phyloP scores from a whole-genome alignment of 1,140 invertebrate genomes.

The Amphibalanus amphitrite region DNA sequence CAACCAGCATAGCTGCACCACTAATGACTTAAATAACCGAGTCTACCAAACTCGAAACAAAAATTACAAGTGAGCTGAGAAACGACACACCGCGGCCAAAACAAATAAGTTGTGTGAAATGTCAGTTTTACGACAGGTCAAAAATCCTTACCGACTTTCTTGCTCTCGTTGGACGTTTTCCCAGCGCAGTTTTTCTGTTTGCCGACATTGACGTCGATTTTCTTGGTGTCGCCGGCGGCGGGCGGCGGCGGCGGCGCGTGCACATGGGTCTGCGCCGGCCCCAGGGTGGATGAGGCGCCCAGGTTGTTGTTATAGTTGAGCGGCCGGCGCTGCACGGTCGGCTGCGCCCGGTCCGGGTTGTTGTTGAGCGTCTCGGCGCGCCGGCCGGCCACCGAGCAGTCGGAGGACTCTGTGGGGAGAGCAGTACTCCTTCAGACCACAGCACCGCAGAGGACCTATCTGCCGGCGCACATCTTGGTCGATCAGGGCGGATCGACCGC shows the following conservation, averaged over 20 bases:
- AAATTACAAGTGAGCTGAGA: no score
- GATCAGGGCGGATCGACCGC: no score
- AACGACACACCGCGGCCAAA: no score
- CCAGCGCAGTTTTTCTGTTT: constrained; percentile 4
- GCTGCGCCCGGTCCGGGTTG: neutral
- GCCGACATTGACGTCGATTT: constrained; percentile 3
- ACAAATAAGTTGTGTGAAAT: no score
- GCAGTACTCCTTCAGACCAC: no score
- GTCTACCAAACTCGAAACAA: no score
- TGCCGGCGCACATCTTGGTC: no score
- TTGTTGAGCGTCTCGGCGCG: constrained; percentile 1
- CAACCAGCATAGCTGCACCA: no score
- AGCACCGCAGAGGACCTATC: no score
- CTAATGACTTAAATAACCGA: no score
- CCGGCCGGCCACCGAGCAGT: neutral
- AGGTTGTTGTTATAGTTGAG: constrained; percentile 3
- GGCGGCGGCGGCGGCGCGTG: neutral
- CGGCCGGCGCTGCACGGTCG: neutral
- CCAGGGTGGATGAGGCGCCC: neutral
- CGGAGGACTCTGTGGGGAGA: no score
- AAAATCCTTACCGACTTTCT: neutral
- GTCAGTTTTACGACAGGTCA: no score
- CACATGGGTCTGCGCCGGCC: neutral
- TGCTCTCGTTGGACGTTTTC: neutral
- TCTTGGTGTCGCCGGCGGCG: neutral